These are phyloP conservation scores for Meloidogyne hapla DNA, from an alignment of 1,140 invertebrate species.

Conservation along the genomic window DNA sequence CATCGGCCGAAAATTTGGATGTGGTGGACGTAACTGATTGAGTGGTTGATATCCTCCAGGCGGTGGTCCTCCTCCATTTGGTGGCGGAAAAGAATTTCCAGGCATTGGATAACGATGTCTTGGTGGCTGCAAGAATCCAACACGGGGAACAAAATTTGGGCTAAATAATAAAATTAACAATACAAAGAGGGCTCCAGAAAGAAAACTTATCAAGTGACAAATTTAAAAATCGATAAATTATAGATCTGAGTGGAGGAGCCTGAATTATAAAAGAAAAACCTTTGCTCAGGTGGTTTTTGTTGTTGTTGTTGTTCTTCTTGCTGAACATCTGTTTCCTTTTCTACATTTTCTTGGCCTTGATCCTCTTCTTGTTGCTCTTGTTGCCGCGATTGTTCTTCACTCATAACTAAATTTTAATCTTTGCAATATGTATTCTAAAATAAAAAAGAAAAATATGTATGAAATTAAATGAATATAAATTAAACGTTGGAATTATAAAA, in stretches of 20 bases:
- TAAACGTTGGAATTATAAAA: too few relatives aligned
- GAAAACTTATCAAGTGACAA: too few relatives aligned
- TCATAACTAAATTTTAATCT: neutral
- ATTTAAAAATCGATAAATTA: too few relatives aligned
- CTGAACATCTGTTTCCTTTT: neutral
- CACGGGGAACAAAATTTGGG: neutral
- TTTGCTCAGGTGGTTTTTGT: neutral
- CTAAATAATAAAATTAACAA: neutral
- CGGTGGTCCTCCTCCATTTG: neutral
- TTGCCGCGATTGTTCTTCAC: neutral
- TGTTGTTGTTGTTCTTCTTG: neutral
- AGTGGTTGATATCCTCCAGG: neutral
- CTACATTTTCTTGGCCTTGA: neutral
- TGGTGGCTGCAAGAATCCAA: neutral
- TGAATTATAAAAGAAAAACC: too few relatives aligned
- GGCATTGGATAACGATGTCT: neutral
- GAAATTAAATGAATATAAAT: too few relatives aligned
- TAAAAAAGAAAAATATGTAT: neutral
- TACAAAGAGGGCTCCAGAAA: too few relatives aligned
- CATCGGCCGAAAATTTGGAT: conserved; percentile 12
- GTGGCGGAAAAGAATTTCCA: neutral
- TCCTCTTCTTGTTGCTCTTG: neutral
- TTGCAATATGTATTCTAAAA: too few relatives aligned
- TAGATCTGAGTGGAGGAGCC: too few relatives aligned
- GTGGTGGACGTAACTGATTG: neutral